phyloP scores from a whole-genome alignment of 2,888 invertebrate genomes.

The Sceliomorpha sp. region DNA sequence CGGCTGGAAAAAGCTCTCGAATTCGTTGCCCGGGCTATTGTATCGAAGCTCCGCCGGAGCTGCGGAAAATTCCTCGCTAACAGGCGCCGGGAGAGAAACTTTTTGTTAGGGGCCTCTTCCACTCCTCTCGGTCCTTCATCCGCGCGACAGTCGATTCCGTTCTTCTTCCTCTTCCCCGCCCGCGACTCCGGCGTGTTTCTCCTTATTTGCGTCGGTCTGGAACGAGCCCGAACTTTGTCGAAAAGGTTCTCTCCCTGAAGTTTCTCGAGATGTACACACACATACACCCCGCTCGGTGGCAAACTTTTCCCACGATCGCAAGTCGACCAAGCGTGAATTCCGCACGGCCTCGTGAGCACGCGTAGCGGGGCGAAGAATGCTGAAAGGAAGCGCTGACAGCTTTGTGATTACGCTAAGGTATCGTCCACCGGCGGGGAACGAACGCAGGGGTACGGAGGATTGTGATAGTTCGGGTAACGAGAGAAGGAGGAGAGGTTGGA shows the following conservation, averaged over 20 bases:
- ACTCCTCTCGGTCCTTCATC: background rate
- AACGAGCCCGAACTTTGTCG: conserved; percentile 40
- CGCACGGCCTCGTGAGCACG: conserved; percentile 35
- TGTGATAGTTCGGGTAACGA: too few species aligned
- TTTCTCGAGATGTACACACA: conserved; percentile 26
- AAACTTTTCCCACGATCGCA: conserved; percentile 48
- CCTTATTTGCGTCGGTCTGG: background rate
- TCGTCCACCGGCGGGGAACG: conserved; percentile 16
- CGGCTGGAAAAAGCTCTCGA: background rate
- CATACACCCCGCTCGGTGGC: conserved; percentile 14
- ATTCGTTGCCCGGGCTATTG: background rate
- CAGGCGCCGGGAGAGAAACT: conserved; percentile 17
- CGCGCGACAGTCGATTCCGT: conserved; percentile 4
- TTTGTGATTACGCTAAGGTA: conserved; percentile 25
- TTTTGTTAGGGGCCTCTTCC: conserved; percentile 7
- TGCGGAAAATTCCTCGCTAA: conserved; percentile 26
- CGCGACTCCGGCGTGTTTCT: conserved; percentile 11
- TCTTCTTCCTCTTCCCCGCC: conserved; percentile 16
- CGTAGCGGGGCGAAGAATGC: conserved; percentile 20
- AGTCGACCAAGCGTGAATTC: conserved; percentile 58
- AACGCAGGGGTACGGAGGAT: conserved; percentile 24
- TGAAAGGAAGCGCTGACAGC: conserved; percentile 34
- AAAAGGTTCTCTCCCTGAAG: conserved; percentile 22
- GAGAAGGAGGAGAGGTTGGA: too few species aligned
- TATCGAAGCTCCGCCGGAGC: conserved; percentile 15